Conservation (phyloP, 2,888 invertebrate species). For the Perizoma affinitatum region DNA sequence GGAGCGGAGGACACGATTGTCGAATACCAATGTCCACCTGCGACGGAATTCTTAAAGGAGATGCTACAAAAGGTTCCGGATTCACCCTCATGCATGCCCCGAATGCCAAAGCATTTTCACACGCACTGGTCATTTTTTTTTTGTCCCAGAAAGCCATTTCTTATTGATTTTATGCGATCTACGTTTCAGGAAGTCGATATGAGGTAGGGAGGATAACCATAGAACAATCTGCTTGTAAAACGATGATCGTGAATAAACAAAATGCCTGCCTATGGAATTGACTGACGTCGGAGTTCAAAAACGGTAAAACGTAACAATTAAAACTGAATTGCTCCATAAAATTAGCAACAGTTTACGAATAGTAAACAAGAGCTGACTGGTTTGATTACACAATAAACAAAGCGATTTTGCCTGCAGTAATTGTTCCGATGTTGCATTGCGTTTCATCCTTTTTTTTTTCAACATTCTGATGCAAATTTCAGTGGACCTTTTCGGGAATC, state of each 20-base stretch:
- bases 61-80: conserved; percentile 46
- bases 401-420: conserved; percentile 32
- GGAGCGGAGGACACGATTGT: conserved; percentile 46
- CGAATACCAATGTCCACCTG: conserved; percentile 62
- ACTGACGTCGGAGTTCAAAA: conserved; percentile 25
- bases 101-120: conserved; percentile 41
- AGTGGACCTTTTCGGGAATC: conserved; percentile 23
- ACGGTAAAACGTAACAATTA: conserved; percentile 33
- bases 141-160: conserved; percentile 29
- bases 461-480: conserved; percentile 29
- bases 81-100: conserved; percentile 45
- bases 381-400: conserved; percentile 41
- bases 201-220: conserved; percentile 6
- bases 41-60: conserved; percentile 49
- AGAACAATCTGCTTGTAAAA: conserved; percentile 1
- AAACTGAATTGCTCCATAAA: conserved; percentile 35
- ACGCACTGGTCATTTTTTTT: conserved; percentile 34
- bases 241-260: conserved; percentile 6
- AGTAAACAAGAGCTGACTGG: conserved; percentile 34
- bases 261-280: conserved; percentile 13
- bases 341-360: conserved; percentile 39
- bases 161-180: conserved; percentile 37
- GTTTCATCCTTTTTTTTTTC: conserved; percentile 31
- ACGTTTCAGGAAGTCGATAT: conserved; percentile 28
- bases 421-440: conserved; percentile 29